These are phyloP conservation scores for Nephrotoma appendiculata DNA, from an alignment of 2,888 invertebrate species.

Conservation along the genomic window DNA sequence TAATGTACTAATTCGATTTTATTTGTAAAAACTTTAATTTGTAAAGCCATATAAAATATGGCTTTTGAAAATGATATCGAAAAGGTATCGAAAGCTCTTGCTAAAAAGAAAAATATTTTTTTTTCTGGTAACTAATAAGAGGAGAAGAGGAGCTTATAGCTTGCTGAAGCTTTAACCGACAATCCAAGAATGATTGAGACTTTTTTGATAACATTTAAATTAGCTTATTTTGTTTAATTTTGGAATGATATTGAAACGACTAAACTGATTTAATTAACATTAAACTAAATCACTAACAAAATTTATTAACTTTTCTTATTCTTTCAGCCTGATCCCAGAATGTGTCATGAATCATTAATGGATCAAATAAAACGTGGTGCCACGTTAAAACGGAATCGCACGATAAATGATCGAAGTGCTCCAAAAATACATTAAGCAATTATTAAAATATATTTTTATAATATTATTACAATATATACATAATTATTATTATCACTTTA, in stretches of 20 bases:
- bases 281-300: background rate
- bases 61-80: no score
- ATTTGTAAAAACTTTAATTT: no score
- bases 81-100: no score
- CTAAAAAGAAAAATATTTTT: no score
- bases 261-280: background rate
- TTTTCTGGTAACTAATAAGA: no score
- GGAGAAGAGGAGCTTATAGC: no score
- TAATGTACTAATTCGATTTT: no score
- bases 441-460: background rate
- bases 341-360: constrained; percentile 80
- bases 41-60: no score
- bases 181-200: no score
- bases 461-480: background rate
- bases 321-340: constrained; percentile 56
- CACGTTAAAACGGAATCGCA: constrained; percentile 55
- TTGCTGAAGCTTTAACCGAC: no score
- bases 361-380: constrained; percentile 85
- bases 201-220: no score
- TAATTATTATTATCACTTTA: background rate
- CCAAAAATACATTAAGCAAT: constrained; percentile 60
- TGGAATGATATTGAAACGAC: background rate
- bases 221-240: background rate
- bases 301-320: background rate
- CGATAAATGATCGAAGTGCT: constrained; percentile 60